Percentiles rank a stretch among this genome's conserved stretches.
Conservation (phyloP, 2,797 vertebrate genomes). For the Platyrinchus mystaceus region DNA sequence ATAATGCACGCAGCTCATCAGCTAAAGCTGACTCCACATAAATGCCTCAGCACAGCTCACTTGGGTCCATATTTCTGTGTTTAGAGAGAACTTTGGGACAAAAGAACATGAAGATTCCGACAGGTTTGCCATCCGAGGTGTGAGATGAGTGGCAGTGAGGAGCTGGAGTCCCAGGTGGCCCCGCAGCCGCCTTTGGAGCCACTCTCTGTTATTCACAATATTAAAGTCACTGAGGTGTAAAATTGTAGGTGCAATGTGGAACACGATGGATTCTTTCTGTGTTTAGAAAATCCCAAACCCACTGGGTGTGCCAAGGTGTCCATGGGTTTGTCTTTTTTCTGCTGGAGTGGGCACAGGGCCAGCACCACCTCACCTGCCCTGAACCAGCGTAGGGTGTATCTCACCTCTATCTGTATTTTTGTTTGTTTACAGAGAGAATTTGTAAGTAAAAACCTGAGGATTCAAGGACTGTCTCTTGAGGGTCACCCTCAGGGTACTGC, state of each 20-base stretch:
- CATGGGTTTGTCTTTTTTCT: neutral
- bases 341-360: neutral
- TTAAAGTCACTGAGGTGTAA: neutral
- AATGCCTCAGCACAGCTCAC: neutral
- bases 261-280: no score
- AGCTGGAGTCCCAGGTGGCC: neutral
- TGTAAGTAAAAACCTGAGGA: rapidly evolving
- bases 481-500: neutral
- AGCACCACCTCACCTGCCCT: neutral
- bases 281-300: neutral
- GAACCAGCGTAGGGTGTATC: neutral
- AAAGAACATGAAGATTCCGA: neutral
- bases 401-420: rapidly evolving
- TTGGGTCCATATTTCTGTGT: rapidly evolving
- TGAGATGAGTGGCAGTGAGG: neutral
- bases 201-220: neutral
- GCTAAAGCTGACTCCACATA: neutral
- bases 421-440: neutral
- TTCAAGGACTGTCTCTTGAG: neutral
- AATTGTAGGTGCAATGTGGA: neutral
- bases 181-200: neutral
- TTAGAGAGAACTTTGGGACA: rapidly evolving
- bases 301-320: neutral
- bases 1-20: rapidly evolving
- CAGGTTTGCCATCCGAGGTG: no score